Evolutionary conservation across 2,113 vertebrate species (phyloP).

Genomic region (Paradoxurus hermaphroditus): DNA sequence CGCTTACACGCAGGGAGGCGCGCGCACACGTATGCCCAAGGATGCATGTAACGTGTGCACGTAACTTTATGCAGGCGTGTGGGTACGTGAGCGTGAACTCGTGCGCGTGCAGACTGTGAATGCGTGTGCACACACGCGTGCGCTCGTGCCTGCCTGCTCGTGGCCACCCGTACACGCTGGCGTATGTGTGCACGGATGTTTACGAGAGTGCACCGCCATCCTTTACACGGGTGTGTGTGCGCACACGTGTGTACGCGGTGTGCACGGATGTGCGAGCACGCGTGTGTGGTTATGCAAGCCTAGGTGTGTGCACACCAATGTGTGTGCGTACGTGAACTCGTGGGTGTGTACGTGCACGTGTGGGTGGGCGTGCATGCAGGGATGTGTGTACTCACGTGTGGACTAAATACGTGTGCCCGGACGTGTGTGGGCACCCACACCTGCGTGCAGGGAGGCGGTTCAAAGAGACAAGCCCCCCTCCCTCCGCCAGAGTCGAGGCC

Average conservation of each 20-base stretch:
- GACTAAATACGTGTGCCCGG: background rate
- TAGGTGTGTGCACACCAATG: too few species aligned
- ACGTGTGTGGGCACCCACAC: fast-evolving
- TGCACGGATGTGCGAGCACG: fast-evolving
- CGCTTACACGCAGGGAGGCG: fast-evolving
- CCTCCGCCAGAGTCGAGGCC: background rate
- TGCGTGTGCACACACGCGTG: fast-evolving
- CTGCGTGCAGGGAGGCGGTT: background rate
- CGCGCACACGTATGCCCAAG: fast-evolving
- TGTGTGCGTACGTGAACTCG: fast-evolving
- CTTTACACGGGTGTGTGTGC: fast-evolving
- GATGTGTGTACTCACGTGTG: too few species aligned
- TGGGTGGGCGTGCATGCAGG: background rate
- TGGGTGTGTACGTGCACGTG: fast-evolving
- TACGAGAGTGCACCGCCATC: background rate
- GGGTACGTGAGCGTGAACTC: fast-evolving
- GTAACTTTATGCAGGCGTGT: fast-evolving
- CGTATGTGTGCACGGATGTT: too few species aligned
- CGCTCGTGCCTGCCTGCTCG: background rate
- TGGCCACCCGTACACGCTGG: too few species aligned
- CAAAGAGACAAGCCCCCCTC: background rate
- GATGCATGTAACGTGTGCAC: fast-evolving
- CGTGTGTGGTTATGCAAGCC: fast-evolving
- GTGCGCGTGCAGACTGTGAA: fast-evolving
- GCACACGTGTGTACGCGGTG: too few species aligned